Conservation (phyloP, 2,113 vertebrate genomes). For the Pelvicachromis taeniatus region DNA sequence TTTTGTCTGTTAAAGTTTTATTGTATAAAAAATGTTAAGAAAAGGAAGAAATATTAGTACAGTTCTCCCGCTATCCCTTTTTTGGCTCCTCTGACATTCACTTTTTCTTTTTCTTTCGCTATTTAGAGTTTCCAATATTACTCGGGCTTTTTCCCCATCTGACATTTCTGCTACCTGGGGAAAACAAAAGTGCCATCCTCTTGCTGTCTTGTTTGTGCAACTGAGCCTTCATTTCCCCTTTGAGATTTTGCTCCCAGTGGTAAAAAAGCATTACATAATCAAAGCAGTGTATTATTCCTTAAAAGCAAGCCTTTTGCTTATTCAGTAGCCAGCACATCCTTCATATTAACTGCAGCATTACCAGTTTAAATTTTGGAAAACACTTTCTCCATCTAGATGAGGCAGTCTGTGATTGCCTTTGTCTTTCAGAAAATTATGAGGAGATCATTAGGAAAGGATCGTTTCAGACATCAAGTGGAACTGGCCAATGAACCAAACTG, state of each 20-base stretch:
- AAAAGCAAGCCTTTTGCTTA: neutral
- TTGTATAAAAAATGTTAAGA: neutral
- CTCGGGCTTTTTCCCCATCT: rapidly evolving
- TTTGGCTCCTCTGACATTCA: neutral
- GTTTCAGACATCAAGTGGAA: constrained; percentile 41
- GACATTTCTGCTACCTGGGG: neutral
- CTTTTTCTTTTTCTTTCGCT: neutral
- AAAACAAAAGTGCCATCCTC: neutral
- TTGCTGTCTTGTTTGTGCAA: neutral
- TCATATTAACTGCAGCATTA: neutral
- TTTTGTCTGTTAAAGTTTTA: neutral
- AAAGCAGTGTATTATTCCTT: neutral
- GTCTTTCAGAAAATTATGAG: constrained; percentile 21
- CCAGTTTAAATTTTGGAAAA: neutral
- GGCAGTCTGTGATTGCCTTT: neutral
- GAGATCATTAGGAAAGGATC: constrained; percentile 36
- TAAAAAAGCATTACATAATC: neutral
- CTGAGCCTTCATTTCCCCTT: neutral
- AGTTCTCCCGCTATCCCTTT: neutral
- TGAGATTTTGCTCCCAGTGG: neutral
- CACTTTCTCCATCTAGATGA: neutral
- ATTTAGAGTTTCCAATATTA: neutral
- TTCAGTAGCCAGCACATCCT: neutral
- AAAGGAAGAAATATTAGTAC: neutral
- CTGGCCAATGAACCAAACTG: constrained; percentile 33